Evolutionary conservation across 2,888 invertebrate species (phyloP), one percentile per base, ranked within the genome.

Genomic region (Parthenolecanium corni): DNA sequence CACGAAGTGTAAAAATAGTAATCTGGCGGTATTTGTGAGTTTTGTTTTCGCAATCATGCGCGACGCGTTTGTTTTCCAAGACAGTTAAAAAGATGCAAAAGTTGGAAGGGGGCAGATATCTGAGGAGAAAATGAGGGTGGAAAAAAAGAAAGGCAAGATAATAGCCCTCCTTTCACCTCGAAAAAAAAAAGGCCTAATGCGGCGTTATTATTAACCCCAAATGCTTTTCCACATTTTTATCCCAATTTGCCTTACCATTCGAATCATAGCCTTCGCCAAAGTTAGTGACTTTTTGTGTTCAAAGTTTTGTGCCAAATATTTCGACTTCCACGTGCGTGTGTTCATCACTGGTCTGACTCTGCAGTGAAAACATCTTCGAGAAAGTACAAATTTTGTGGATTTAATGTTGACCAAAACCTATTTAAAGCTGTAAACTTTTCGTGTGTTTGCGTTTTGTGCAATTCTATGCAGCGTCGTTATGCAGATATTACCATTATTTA

Each of bases 201-300:
- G 57, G 57, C 57, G 42, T 46, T 46, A 24, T 18, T 57, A 57
- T 57, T 57, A 57, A 57, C 57, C 57, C 57, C 57, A 57, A 57
- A 46, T 57, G 57, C 57, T 57, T 57, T 57, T 44, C 44, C 46
- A 24, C 42, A 44, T 57, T 31, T 31, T 57, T 46, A 44, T 25
- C 57, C 57, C 57, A 57, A 57, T 57, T 57, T 57, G 57, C 57
- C 46, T 57, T 57, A 57, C 57, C 57, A 57, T 57, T 57, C 57
- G 46, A 57, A 46, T 57, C 57, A 46, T 46, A 57, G 57, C 57
- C 44, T 46, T 46, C 57, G 44, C 25, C 57, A 24, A 44, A 44
- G 57, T 57, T 57, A 46, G 57, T 44, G 57, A 44, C 57, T 44
- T 57, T 57, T 57, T 25, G 56, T 42, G 40, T 25, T 44, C 18